Conservation (phyloP, 1,140 invertebrate species). For the Zaprionus ornatus region DNA sequence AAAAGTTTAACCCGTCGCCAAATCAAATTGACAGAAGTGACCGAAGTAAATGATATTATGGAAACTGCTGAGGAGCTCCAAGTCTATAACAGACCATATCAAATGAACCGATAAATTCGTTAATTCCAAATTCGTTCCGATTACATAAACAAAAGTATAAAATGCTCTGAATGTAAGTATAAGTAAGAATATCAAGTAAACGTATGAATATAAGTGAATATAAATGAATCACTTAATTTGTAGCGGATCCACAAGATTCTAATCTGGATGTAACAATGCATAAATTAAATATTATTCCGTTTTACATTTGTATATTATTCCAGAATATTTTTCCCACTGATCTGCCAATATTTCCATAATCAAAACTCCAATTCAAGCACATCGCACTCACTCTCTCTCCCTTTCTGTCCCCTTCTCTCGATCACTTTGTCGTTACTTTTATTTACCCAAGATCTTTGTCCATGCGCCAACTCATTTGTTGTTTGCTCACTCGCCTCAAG, state of each 20-base stretch:
- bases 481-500: conserved; percentile 50
- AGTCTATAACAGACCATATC: neutral
- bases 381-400: neutral
- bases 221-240: too few species aligned
- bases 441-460: conserved; percentile 57
- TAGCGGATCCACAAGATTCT: too few species aligned
- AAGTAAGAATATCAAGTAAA: too few species aligned
- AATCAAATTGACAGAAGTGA: too few species aligned
- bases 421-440: conserved; percentile 10
- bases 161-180: too few species aligned
- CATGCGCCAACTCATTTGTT: conserved; percentile 74
- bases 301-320: neutral
- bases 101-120: neutral
- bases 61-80: too few species aligned
- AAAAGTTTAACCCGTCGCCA: too few species aligned
- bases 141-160: neutral
- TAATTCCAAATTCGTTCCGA: neutral
- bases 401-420: neutral
- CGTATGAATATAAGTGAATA: too few species aligned
- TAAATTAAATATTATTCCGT: neutral
- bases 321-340: neutral
- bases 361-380: neutral
- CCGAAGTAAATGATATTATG: neutral
- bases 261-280: too few species aligned
- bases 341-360: neutral